Evolutionary conservation across 2,888 invertebrate species (phyloP).

Genomic region (Andrena camellia): DNA sequence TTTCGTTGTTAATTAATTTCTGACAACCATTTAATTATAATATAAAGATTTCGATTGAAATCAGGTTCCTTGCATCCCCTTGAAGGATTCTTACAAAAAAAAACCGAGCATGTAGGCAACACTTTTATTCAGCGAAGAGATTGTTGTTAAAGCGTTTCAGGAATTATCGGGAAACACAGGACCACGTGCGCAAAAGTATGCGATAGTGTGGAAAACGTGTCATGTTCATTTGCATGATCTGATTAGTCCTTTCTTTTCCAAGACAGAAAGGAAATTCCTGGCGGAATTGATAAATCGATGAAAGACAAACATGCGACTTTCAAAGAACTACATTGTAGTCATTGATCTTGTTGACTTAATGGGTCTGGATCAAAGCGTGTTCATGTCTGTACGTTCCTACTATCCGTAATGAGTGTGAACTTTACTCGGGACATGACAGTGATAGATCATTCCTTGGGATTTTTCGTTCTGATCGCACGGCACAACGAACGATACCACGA

Average conservation of each 20-base stretch:
- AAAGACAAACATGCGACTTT: neutral
- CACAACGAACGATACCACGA: slow-evolving; percentile 27
- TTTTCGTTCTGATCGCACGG: slow-evolving; percentile 4
- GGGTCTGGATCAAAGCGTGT: slow-evolving; percentile 15
- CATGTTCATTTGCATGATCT: neutral
- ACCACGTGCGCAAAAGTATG: too few relatives aligned
- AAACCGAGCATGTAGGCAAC: too few relatives aligned
- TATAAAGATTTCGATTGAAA: neutral
- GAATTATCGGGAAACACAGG: neutral
- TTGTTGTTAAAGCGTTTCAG: neutral
- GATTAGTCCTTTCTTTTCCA: neutral
- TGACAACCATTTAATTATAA: neutral
- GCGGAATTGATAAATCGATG: slow-evolving; percentile 6
- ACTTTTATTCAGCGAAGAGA: neutral
- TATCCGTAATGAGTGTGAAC: slow-evolving; percentile 50
- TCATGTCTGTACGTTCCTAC: slow-evolving; percentile 23
- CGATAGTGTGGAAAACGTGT: neutral
- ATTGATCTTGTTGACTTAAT: slow-evolving; percentile 22
- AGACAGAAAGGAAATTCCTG: neutral
- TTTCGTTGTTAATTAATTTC: neutral
- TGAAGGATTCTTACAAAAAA: too few relatives aligned
- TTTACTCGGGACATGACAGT: slow-evolving; percentile 50
- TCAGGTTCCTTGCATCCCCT: too few relatives aligned
- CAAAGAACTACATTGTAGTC: neutral
- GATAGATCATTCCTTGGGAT: slow-evolving; percentile 43